Base-by-base conservation (phyloP, 2,113 vertebrate species). In the pig (Sus scrofa) region DNA sequence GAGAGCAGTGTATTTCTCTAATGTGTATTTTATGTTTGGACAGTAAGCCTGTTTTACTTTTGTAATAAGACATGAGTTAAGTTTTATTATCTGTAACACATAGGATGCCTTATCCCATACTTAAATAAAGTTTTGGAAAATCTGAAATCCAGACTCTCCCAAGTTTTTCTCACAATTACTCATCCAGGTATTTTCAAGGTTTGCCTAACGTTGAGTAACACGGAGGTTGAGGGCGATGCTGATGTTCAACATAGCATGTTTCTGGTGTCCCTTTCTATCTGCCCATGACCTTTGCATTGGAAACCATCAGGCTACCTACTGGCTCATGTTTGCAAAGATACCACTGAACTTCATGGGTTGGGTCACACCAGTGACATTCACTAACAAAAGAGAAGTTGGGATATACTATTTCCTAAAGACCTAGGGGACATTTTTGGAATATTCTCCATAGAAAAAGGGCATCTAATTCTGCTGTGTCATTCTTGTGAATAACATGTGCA, bases 1-100 rank as follows among this genome's bases (percentile, higher is more conserved):
- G 54, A 58, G 32, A n/a, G 30, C 79, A 22, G 13, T 54, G 52
- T 95, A 54, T 79, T 95, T 97, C 87, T 44, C 26, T 34, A 87
- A 84, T 14, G n/a, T 63, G 1, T 52, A 83, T 84, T 74, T 95
- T 84, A 71, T 39, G 6, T 89, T 68, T 87, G 44, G 58, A 15
- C 20, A 75, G 44, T 56, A 93, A 67, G 86, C 7, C 5, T 86
- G 18, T 79, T 93, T 96, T 44, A 27, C 15, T 91, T 94, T 77
- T 85, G 5, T 77, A 91, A 67, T 67, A 90, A 84, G 30, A 60
- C 9, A 22, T 10, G 9, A 26, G 24, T 87, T 74, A 81, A 85
- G 44, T 44, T 44, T 44, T 44, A 8, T 22, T 56, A 50, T n/a
- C 54, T 92, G 22, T 87, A 71, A 89, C 86, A 34, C 2, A 18